Evolutionary conservation across 2,888 invertebrate genomes (phyloP).

Genomic region (Nomada ruficornis): DNA sequence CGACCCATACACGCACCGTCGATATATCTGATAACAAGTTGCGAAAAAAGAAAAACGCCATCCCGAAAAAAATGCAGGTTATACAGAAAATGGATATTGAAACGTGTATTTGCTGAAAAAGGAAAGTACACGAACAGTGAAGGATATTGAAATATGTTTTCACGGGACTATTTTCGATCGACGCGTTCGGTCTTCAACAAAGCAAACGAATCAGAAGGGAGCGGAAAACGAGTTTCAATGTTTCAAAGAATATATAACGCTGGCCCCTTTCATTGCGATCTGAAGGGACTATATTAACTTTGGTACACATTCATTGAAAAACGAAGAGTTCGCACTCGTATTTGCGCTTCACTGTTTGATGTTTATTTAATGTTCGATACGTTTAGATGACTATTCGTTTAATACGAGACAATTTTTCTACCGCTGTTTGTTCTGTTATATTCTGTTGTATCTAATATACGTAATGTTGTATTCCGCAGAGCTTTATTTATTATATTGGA

Average conservation of each 20-base stretch:
- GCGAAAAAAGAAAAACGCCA: conserved; percentile 54
- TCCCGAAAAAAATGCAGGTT: conserved; percentile 63
- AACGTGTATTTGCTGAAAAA: conserved; percentile 71
- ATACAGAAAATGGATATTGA: conserved; percentile 77
- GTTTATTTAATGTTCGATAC: too few relatives aligned
- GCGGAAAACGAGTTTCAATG: conserved; percentile 38
- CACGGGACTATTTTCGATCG: conserved; percentile 72
- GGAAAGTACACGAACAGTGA: conserved; percentile 68
- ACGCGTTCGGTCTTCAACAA: conserved; percentile 54
- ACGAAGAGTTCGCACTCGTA: neutral
- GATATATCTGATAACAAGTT: conserved; percentile 65
- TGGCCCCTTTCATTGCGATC: neutral
- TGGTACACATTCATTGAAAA: neutral
- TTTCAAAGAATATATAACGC: conserved; percentile 11
- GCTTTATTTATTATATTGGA: too few relatives aligned
- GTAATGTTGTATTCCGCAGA: too few relatives aligned
- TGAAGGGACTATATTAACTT: neutral
- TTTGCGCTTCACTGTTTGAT: too few relatives aligned
- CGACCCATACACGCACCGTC: conserved; percentile 26
- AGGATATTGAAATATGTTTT: conserved; percentile 80
- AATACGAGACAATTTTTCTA: too few relatives aligned
- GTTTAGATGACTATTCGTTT: too few relatives aligned
- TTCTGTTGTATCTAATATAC: too few relatives aligned
- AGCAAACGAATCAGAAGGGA: conserved; percentile 61
- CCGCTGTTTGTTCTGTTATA: too few relatives aligned